Percentiles rank a stretch among this genome's conserved stretches.
Conservation (phyloP, 92 coral and sea anemone genomes). For the Heliopora coerulea region DNA sequence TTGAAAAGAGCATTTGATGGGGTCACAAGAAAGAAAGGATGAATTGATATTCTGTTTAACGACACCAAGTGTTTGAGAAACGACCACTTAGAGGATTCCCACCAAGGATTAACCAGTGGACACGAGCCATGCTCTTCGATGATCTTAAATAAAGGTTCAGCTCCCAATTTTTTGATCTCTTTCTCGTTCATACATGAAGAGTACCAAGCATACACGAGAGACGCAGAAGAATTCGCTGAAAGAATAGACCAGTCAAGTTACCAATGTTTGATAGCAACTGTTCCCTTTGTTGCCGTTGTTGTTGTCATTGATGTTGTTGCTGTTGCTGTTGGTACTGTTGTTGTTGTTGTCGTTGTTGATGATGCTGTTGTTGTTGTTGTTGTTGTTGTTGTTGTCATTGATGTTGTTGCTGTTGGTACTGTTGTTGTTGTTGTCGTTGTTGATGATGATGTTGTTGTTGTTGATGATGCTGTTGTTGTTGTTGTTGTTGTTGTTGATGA, state of each 20-base stretch:
- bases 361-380: too few species aligned
- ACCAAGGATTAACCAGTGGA: slow-evolving; percentile 16
- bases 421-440: too few species aligned
- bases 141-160: not conserved
- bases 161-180: not conserved
- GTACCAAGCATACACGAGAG: slow-evolving; percentile 20
- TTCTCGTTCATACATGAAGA: slow-evolving; percentile 21
- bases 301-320: too few species aligned
- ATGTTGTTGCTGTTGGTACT: too few species aligned
- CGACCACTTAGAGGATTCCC: slow-evolving; percentile 8
- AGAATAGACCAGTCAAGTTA: not conserved
- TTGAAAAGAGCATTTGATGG: slow-evolving; percentile 3
- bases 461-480: too few species aligned
- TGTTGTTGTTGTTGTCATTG: too few species aligned
- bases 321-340: too few species aligned
- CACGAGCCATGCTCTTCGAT: slow-evolving; percentile 10
- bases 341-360: too few species aligned
- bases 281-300: too few species aligned
- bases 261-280: too few species aligned
- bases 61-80: not conserved
- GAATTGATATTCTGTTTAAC: slow-evolving; percentile 13
- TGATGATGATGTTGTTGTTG: too few species aligned
- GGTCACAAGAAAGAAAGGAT: slow-evolving; percentile 15
- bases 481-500: too few species aligned
- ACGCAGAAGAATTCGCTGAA: slow-evolving; percentile 20